Base-by-base conservation (phyloP, 2,888 invertebrate genomes). In the Lamellibrachia columna region DNA sequence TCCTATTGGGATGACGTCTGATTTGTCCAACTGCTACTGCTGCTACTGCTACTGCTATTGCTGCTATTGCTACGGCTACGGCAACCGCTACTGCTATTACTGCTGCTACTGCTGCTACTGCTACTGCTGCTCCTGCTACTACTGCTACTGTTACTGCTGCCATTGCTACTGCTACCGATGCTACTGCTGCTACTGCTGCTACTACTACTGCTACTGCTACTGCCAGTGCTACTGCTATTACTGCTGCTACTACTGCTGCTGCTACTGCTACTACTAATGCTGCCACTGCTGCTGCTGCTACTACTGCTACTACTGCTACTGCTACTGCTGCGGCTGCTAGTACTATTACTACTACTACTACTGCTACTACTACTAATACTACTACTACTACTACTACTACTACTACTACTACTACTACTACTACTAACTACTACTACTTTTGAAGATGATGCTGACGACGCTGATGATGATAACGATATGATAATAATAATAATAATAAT, bases 221-320 rank as follows among this genome's bases (percentile, higher is more conserved):
- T 92, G 90, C 75, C 90, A 92, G 8, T 92, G 2, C 75, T 92
- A 92, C 75, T 92, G 90, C 75, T 92, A 92, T 2, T 92, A 7
- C 0, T 92, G 6, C 40, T 53, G 15, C 15, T 52, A 8, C 55
- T 1, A 55, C 52, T 92, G 28, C 55, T 53, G 4, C 90, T 92
- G 40, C 90, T 92, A 90, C 90, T 6, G 6, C 90, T 90, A 7
- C 90, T 92, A 90, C 90, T 9, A 2, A 1, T 55, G 9, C 55
- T 55, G 9, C 55, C 2, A 2, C 55, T 55, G 1, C 55, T 55
- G 1, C 55, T 9, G 9, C 55, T 55, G 0, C 55, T 55, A 55
- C 2, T 9, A 55, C 55, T 92, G 90, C 90, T 92, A 92, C 90
- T 90, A 92, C 90, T 92, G 90, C 90, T 92, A 92, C 90, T 92